These are phyloP conservation scores for Scomber colias DNA, from an alignment of 2,113 vertebrate genomes.

Conservation along the genomic window DNA sequence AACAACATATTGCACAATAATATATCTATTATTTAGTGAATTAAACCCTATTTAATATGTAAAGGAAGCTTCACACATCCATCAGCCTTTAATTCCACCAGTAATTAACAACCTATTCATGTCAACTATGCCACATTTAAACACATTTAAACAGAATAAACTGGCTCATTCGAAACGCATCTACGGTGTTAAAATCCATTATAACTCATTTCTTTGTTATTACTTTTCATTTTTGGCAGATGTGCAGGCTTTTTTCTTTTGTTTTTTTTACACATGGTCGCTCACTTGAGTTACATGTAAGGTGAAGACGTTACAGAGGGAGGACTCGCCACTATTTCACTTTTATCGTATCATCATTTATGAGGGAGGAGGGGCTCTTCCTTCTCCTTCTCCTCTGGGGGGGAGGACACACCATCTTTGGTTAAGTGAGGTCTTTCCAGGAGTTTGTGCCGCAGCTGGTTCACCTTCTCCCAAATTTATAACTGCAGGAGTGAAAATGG, in stretches of 20 bases:
- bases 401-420: slow-evolving; percentile 20
- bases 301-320: not conserved
- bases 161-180: no score
- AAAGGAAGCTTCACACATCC: not conserved
- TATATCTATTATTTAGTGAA: not conserved
- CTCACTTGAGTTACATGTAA: not conserved
- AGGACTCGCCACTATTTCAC: not conserved
- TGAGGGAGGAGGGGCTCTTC: not conserved
- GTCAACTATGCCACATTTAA: slow-evolving; percentile 7
- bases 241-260: not conserved
- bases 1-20: not conserved
- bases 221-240: not conserved
- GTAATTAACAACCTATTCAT: not conserved
- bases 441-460: slow-evolving; percentile 26
- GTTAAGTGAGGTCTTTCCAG: slow-evolving; percentile 42
- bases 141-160: slow-evolving; percentile 30
- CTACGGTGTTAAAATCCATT: no score
- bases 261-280: not conserved
- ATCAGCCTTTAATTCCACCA: slow-evolving; percentile 7
- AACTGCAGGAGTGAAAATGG: not conserved
- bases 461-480: not conserved
- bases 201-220: not conserved
- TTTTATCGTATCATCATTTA: slow-evolving; percentile 31
- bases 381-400: slow-evolving; percentile 22
- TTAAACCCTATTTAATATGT: not conserved